These are phyloP conservation scores for Xiphydria camelus DNA, from an alignment of 2,888 invertebrate species.

Conservation along the genomic window DNA sequence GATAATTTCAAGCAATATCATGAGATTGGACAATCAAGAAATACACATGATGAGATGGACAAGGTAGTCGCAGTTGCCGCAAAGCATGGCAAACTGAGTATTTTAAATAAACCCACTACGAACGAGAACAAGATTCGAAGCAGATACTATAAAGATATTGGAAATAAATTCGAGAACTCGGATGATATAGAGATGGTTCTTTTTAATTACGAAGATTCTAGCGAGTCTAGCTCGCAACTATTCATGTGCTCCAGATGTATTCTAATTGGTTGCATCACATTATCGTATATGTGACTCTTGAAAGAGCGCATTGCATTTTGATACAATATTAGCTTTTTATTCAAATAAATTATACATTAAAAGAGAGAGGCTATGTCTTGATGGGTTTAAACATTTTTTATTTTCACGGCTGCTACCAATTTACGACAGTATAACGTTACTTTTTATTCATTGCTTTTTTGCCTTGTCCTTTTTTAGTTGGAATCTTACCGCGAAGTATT, in stretches of 20 bases:
- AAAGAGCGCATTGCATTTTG: too few species aligned
- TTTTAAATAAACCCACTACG: neutral
- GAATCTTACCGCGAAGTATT: slow-evolving; percentile 75
- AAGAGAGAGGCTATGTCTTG: too few species aligned
- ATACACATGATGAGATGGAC: too few species aligned
- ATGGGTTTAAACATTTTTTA: too few species aligned
- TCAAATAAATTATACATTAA: too few species aligned
- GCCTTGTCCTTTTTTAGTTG: slow-evolving; percentile 54
- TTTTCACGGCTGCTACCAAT: too few species aligned
- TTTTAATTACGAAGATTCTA: slow-evolving; percentile 24
- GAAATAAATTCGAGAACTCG: slow-evolving; percentile 12
- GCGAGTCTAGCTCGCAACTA: neutral
- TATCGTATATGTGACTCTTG: too few species aligned
- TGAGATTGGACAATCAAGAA: slow-evolving; percentile 29
- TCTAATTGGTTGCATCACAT: neutral
- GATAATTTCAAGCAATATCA: slow-evolving; percentile 25
- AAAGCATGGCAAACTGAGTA: slow-evolving; percentile 3
- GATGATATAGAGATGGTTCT: slow-evolving; percentile 28
- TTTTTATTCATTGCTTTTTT: slow-evolving; percentile 29
- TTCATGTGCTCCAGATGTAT: slow-evolving; percentile 3
- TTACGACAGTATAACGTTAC: too few species aligned
- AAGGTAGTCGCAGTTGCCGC: slow-evolving; percentile 9
- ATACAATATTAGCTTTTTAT: too few species aligned
- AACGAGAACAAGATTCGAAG: neutral
- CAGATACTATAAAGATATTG: neutral